A percentile compares a stretch with the other conserved stretches of the same genome.
phyloP scores from a whole-genome alignment of 2,797 vertebrate genomes.

The Acrossocheilus wenchowensis region DNA sequence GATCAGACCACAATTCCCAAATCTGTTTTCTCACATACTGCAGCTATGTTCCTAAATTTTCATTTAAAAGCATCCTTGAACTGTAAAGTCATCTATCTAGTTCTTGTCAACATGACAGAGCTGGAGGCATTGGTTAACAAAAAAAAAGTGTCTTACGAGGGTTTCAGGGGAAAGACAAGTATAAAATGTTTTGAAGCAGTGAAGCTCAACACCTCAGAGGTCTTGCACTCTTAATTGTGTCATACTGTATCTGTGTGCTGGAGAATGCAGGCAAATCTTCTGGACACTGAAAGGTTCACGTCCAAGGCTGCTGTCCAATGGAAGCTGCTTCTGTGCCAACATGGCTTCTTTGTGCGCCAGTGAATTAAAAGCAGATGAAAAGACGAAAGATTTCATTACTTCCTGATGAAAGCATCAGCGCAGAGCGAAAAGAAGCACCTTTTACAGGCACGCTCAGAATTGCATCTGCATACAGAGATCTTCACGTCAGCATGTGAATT shows the following conservation, averaged over 20 bases:
- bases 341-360: slow-evolving; percentile 37
- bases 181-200: slow-evolving; percentile 9
- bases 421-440: slow-evolving; percentile 34
- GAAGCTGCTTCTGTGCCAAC: slow-evolving; percentile 32
- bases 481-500: slow-evolving; percentile 14
- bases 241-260: not conserved
- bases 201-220: slow-evolving; percentile 11
- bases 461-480: slow-evolving; percentile 20
- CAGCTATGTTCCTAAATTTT: slow-evolving; percentile 4
- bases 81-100: slow-evolving; percentile 33
- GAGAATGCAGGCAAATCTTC: slow-evolving; percentile 9
- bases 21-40: slow-evolving; percentile 20
- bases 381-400: slow-evolving; percentile 48
- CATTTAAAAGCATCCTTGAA: slow-evolving; percentile 42
- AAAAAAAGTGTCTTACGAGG: not conserved
- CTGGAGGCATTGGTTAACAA: not conserved
- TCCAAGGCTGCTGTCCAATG: slow-evolving; percentile 36
- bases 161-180: not conserved
- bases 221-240: slow-evolving; percentile 28
- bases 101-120: slow-evolving; percentile 34
- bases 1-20: slow-evolving; percentile 39
- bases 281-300: slow-evolving; percentile 7
- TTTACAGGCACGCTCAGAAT: slow-evolving; percentile 40
- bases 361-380: slow-evolving; percentile 58
- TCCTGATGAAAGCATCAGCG: slow-evolving; percentile 46